Base-by-base conservation (phyloP, 2,113 vertebrate genomes). In the Halcyon malimbica region DNA sequence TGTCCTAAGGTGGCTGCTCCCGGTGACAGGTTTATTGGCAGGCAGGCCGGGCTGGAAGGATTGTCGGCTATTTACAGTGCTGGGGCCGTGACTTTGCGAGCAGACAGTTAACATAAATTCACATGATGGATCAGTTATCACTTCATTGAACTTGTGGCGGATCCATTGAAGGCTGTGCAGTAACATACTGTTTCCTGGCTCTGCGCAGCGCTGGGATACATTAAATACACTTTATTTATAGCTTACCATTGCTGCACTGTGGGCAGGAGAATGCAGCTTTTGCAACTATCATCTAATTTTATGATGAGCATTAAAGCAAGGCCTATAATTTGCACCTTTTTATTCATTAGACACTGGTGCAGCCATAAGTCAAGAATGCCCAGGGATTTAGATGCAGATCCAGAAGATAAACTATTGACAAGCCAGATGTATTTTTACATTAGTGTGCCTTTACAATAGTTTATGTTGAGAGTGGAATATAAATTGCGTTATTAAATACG, bases 161-260 rank as follows among this genome's bases (percentile, higher is more conserved):
- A 97, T 98, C 97, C 97, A 92, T 95, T 97, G 98, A 98, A 98
- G 98, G 98, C 98, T 97, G 92, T 91, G 98, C 98, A 87, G 93
- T 98, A 97, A 97, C 98, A 95, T 97, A 97, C 97, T 95, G 97
- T 95, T 97, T 97, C 98, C 97, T 95, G 97, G 98, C 98, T 97
- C 95, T 91, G 97, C 96, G 77, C 97, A 96, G 97, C 96, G 68
- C 97, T 95, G 97, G 97, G 97, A 97, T 98, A 95, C 98, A 98
- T 98, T 98, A 99, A 98, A 98, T 98, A 97, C 97, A 94, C 97
- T 98, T 98, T 98, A 98, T 99, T 99, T 99, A 98, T 98, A 97
- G 98, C 97, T 84, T 77, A 79, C 96, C 96, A 93, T 97, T 87
- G 95, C 94, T 88, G 96, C 97, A 70, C 97, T 94, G 97, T 97